phyloP scores from a whole-genome alignment of 2,797 vertebrate genomes.

The Rhynchonycteris naso region DNA sequence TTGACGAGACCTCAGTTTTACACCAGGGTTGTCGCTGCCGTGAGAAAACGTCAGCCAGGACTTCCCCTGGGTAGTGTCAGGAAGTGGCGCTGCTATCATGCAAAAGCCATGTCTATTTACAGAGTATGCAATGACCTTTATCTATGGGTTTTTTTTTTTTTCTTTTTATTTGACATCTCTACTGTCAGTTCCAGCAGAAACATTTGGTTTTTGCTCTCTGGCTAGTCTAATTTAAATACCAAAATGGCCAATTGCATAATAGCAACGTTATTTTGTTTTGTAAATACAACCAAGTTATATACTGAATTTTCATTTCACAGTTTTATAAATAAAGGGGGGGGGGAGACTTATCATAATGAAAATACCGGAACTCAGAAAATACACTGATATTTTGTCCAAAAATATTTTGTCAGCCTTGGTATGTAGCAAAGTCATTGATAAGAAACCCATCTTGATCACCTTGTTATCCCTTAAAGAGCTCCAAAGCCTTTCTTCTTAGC shows the following conservation, averaged over 20 bases:
- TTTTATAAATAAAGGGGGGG: background rate
- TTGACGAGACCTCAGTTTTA: background rate
- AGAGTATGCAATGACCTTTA: background rate
- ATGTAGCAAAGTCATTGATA: background rate
- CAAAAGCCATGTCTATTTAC: background rate
- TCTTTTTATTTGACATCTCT: background rate
- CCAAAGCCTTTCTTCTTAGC: conserved; percentile 19
- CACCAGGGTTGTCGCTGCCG: accelerated
- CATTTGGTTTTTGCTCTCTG: background rate
- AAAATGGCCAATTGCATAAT: background rate
- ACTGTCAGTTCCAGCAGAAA: background rate
- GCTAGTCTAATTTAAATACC: background rate
- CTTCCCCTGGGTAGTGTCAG: background rate
- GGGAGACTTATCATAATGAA: background rate
- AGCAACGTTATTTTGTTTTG: background rate
- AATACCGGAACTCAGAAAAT: conserved; percentile 12
- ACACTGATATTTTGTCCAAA: background rate
- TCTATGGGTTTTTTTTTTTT: background rate
- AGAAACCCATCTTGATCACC: background rate
- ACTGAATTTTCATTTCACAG: background rate
- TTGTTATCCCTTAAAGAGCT: background rate
- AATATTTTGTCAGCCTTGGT: background rate
- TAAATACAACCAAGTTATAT: background rate
- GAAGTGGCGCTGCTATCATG: background rate
- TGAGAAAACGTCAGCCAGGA: background rate